Conservation (phyloP, 2,797 vertebrate genomes). For the Catostomus latipinnis region DNA sequence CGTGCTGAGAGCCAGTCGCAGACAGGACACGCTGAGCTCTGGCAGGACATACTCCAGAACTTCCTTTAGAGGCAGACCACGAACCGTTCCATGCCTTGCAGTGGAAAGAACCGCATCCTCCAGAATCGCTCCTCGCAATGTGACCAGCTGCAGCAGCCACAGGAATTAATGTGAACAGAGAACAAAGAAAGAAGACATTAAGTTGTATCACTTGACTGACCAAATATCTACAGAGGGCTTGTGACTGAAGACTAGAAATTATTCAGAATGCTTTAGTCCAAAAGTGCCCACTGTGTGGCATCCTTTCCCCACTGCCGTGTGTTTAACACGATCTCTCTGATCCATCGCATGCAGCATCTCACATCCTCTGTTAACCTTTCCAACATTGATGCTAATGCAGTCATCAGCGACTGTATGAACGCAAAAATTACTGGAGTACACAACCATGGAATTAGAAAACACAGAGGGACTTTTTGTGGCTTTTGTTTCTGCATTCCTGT, state of each 20-base stretch:
- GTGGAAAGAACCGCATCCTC: slow-evolving; percentile 87
- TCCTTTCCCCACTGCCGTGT: slow-evolving; percentile 40
- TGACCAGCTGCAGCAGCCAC: slow-evolving; percentile 79
- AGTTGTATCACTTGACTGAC: neutral
- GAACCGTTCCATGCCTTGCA: slow-evolving; percentile 81
- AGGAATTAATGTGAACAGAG: neutral
- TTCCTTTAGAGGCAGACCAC: slow-evolving; percentile 87
- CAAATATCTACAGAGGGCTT: slow-evolving; percentile 2
- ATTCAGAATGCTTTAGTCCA: neutral
- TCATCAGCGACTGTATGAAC: neutral
- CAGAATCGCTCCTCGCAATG: slow-evolving; percentile 87
- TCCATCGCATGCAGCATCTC: neutral
- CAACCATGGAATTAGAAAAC: slow-evolving; percentile 4
- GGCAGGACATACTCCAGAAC: slow-evolving; percentile 89
- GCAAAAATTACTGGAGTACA: neutral
- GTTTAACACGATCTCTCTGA: neutral
- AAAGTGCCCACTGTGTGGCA: slow-evolving; percentile 55
- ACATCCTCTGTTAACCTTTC: slow-evolving; percentile 7
- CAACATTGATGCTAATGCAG: neutral
- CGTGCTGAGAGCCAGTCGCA: slow-evolving; percentile 84
- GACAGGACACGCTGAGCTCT: slow-evolving; percentile 85
- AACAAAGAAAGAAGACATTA: neutral
- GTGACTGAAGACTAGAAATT: slow-evolving; percentile 27
- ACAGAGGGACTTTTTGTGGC: neutral
- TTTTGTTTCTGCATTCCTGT: neutral